These are phyloP conservation scores for Dolichallabes microphthalmus DNA, from an alignment of 2,113 vertebrate genomes.

Conservation along the genomic window DNA sequence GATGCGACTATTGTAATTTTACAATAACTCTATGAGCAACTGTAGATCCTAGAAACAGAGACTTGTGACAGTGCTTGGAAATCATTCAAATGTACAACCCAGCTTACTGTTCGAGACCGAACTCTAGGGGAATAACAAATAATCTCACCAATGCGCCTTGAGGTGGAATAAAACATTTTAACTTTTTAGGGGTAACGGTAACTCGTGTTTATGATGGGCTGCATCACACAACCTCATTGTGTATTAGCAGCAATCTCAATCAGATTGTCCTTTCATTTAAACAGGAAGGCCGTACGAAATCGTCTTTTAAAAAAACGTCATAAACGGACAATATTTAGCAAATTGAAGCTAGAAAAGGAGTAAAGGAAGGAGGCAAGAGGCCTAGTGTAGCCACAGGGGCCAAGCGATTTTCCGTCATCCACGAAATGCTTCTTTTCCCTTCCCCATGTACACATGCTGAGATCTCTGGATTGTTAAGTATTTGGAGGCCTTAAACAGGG, in stretches of 20 bases:
- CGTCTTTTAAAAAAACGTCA: neutral
- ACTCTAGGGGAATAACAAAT: neutral
- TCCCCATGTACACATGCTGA: neutral
- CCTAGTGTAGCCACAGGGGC: neutral
- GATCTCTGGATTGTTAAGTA: constrained; percentile 18
- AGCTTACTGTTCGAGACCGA: neutral
- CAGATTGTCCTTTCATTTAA: neutral
- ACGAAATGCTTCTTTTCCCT: constrained; percentile 8
- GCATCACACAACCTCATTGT: neutral
- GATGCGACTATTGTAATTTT: neutral
- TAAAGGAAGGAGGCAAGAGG: neutral
- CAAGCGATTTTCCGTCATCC: constrained; percentile 20
- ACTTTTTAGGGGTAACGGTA: neutral
- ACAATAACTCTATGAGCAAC: neutral
- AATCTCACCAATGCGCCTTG: neutral
- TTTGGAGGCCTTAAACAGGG: constrained; percentile 38
- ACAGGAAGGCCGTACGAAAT: neutral
- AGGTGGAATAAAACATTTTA: neutral
- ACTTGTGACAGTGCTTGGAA: neutral
- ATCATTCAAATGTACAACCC: neutral
- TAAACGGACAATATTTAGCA: neutral
- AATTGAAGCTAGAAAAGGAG: neutral
- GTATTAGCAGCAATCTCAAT: neutral
- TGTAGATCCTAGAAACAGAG: neutral
- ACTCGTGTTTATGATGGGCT: neutral